A percentile compares a stretch with the other conserved stretches of the same genome.
These are phyloP conservation scores for Neodiprion lecontei DNA, from an alignment of 1,140 invertebrate genomes.

Conservation along the genomic window DNA sequence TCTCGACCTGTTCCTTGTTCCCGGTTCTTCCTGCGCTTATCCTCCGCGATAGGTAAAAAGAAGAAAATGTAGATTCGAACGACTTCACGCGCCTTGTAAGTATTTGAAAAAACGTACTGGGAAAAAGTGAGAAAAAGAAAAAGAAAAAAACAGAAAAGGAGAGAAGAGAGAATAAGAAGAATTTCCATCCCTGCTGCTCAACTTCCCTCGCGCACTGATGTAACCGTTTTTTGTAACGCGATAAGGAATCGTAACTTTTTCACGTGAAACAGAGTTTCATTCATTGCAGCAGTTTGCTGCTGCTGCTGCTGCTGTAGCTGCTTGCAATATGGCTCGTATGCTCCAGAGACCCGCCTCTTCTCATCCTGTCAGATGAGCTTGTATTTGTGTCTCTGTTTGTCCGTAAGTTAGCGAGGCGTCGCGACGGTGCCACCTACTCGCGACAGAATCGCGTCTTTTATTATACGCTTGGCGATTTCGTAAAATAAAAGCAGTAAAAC, in stretches of 20 bases:
- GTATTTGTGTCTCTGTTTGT: background rate
- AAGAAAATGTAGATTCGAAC: background rate
- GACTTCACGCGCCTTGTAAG: background rate
- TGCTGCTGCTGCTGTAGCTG: too few relatives aligned
- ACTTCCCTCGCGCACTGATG: background rate
- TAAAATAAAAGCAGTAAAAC: too few relatives aligned
- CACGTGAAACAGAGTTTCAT: constrained; percentile 4
- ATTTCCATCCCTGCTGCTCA: background rate
- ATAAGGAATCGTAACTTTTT: background rate
- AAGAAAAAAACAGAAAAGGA: background rate
- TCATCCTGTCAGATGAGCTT: background rate
- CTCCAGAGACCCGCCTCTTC: background rate
- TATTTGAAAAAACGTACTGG: background rate
- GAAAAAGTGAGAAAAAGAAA: background rate
- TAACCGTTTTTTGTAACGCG: background rate
- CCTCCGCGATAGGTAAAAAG: background rate
- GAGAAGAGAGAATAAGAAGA: background rate
- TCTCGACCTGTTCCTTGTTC: background rate
- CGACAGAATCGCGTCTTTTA: background rate
- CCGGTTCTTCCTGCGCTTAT: background rate
- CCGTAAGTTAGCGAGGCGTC: background rate
- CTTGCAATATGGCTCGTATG: too few relatives aligned
- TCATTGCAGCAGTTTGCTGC: background rate
- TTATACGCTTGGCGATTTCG: too few relatives aligned
- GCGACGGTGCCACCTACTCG: background rate